phyloP scores from a whole-genome alignment of 1,140 invertebrate species.

The Bilobella aurantiaca region DNA sequence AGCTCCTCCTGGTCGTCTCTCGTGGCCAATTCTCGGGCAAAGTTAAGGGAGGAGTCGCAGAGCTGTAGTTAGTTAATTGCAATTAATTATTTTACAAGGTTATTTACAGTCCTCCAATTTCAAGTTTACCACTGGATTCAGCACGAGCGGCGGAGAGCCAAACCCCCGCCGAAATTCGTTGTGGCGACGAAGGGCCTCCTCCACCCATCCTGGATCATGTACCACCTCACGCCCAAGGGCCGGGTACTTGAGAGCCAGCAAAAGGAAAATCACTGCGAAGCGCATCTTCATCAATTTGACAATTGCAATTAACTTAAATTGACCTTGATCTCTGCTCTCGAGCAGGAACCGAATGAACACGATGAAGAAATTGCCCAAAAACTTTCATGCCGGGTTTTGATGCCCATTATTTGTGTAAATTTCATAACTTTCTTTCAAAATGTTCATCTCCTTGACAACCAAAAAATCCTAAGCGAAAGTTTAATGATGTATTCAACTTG shows the following conservation, averaged over 20 bases:
- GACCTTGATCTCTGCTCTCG: no score
- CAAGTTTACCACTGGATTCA: slow-evolving; percentile 8
- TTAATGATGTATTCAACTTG: no score
- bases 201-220: neutral
- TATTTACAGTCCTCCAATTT: no score
- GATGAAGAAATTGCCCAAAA: neutral
- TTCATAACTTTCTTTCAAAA: no score
- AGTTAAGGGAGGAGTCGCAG: neutral
- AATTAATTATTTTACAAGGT: no score
- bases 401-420: no score
- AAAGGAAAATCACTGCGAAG: neutral
- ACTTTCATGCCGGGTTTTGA: no score
- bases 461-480: no score
- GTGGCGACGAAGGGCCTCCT: neutral
- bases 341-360: neutral
- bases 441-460: no score
- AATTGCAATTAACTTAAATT: no score
- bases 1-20: neutral
- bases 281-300: no score
- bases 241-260: no score
- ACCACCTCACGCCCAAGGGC: neutral
- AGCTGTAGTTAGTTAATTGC: slow-evolving; percentile 1
- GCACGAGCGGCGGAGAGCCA: slow-evolving; percentile 9
- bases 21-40: neutral
- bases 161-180: slow-evolving; percentile 4